Conservation (phyloP, 2,888 invertebrate genomes). For the Pammene aurita region DNA sequence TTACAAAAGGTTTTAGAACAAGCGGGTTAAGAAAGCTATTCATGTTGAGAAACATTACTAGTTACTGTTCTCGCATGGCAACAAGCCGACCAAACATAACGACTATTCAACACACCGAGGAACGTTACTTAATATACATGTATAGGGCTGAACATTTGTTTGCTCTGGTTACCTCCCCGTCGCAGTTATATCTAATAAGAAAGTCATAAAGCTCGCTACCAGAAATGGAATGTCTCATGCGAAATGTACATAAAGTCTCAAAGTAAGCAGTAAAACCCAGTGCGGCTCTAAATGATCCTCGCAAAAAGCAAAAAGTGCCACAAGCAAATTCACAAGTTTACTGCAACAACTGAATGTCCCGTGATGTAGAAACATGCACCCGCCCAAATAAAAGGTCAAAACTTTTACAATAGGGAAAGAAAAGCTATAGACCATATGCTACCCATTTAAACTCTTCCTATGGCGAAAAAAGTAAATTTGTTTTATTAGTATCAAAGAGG, state of each 20-base stretch:
- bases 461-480: conserved; percentile 75
- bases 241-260: conserved; percentile 64
- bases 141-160: conserved; percentile 34
- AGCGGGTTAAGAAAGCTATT: conserved; percentile 19
- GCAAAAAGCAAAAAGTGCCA: conserved; percentile 55
- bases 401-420: conserved; percentile 64
- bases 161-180: conserved; percentile 50
- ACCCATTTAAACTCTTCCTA: conserved; percentile 65
- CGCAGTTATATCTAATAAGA: conserved; percentile 65
- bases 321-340: conserved; percentile 61
- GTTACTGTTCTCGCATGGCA: conserved; percentile 1
- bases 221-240: conserved; percentile 62
- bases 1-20: conserved; percentile 19
- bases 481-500: conserved; percentile 81
- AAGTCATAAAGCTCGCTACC: conserved; percentile 63
- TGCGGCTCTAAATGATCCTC: conserved; percentile 57
- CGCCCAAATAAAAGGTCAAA: conserved; percentile 66
- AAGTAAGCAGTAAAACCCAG: conserved; percentile 64
- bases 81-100: not conserved
- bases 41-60: not conserved
- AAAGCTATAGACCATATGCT: conserved; percentile 72
- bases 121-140: conserved; percentile 4
- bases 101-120: conserved; percentile 4
- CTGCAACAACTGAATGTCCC: conserved; percentile 53
- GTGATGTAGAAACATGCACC: conserved; percentile 51